Evolutionary conservation across 2,888 invertebrate genomes (phyloP).

Genomic region (Morpho achilles): DNA sequence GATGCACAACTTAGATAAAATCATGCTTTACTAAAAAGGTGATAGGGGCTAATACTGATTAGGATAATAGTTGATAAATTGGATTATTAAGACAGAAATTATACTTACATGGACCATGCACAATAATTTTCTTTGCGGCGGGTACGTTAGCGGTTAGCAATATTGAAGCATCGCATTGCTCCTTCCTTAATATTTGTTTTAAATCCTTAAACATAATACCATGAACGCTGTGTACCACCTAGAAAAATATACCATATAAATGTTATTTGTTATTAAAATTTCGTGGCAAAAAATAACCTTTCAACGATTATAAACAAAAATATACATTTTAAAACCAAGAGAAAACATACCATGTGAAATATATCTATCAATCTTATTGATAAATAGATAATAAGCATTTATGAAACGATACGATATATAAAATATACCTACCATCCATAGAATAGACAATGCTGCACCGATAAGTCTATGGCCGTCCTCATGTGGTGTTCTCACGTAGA

Average conservation of each 20-base stretch:
- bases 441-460: constrained; percentile 94
- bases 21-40: too few species aligned
- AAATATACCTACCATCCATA: constrained; percentile 91
- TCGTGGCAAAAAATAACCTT: too few species aligned
- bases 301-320: too few species aligned
- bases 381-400: too few species aligned
- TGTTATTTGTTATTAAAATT: neutral
- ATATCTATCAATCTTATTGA: too few species aligned
- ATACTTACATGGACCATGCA: constrained; percentile 87
- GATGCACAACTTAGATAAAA: too few species aligned
- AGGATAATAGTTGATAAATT: too few species aligned
- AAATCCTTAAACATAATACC: constrained; percentile 99
- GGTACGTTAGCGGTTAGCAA: constrained; percentile 99
- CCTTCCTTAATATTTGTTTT: constrained; percentile 98
- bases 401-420: too few species aligned
- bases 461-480: constrained; percentile 97
- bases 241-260: constrained; percentile 32
- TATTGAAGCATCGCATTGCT: constrained; percentile 99
- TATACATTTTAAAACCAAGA: too few species aligned
- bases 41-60: too few species aligned
- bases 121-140: constrained; percentile 98
- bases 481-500: constrained; percentile 97
- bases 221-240: constrained; percentile 98
- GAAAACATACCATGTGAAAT: too few species aligned
- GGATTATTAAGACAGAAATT: too few species aligned